phyloP scores from a whole-genome alignment of 2,888 invertebrate species.

The Brachynemurus nebulosus region DNA sequence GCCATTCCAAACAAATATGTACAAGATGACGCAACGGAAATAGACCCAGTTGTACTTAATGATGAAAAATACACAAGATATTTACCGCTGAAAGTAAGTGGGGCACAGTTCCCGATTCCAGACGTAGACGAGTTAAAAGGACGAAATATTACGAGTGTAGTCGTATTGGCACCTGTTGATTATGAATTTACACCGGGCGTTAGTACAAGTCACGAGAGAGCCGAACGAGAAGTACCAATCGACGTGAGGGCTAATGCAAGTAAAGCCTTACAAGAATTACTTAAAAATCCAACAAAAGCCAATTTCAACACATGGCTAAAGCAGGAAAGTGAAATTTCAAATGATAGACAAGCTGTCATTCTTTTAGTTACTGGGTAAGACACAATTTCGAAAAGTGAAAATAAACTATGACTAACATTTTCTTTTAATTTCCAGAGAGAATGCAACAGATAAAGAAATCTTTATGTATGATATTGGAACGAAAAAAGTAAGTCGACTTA shows the following conservation, averaged over 20 bases:
- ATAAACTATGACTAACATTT: too few relatives aligned
- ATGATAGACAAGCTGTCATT: conserved; percentile 67
- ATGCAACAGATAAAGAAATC: conserved; percentile 55
- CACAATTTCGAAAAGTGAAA: neutral
- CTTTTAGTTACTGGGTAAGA: conserved; percentile 70
- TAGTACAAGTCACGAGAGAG: conserved; percentile 33
- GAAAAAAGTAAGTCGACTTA: conserved; percentile 59
- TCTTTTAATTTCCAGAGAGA: conserved; percentile 6
- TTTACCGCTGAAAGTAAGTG: conserved; percentile 70
- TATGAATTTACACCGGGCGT: conserved; percentile 44
- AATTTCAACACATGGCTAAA: conserved; percentile 72
- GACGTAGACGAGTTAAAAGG: conserved; percentile 61
- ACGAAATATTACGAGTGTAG: conserved; percentile 69
- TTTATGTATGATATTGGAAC: conserved; percentile 74
- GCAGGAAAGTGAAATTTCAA: conserved; percentile 56
- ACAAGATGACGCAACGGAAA: conserved; percentile 53
- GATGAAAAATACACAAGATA: conserved; percentile 70
- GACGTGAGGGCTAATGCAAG: conserved; percentile 54
- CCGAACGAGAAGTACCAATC: conserved; percentile 38
- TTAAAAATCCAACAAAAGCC: conserved; percentile 59
- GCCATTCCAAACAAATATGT: conserved; percentile 58
- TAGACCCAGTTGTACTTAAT: conserved; percentile 60
- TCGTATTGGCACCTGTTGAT: conserved; percentile 71
- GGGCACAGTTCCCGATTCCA: conserved; percentile 72
- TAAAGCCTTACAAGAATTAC: conserved; percentile 57